Conservation (phyloP, 2,113 vertebrate species). For the Falco punctatus region DNA sequence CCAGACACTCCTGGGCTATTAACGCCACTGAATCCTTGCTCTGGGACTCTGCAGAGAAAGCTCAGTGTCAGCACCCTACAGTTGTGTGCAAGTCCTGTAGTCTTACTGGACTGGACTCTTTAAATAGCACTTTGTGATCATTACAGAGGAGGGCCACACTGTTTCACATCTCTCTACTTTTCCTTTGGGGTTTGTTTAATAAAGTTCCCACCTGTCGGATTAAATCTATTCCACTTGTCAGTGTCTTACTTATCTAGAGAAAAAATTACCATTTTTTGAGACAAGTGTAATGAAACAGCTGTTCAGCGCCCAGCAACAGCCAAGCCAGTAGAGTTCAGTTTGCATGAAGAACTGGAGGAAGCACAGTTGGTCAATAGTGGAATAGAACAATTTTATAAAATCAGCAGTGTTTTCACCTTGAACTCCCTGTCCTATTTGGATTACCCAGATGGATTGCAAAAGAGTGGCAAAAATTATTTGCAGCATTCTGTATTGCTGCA, state of each 20-base stretch:
- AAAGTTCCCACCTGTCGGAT: not conserved
- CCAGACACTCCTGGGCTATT: not conserved
- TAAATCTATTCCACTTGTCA: not conserved
- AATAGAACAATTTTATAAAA: not conserved
- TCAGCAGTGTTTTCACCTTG: not conserved
- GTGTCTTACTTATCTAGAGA: not conserved
- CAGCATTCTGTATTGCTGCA: not conserved
- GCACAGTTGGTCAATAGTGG: not conserved
- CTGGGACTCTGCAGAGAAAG: not conserved
- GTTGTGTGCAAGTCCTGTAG: not conserved
- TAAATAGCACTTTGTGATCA: not conserved
- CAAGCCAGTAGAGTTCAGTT: not conserved
- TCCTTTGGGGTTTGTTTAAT: not conserved
- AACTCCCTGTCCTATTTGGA: not conserved
- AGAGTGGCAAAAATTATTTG: not conserved
- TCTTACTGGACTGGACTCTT: not conserved
- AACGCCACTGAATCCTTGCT: not conserved
- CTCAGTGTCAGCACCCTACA: not conserved
- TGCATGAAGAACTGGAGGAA: not conserved
- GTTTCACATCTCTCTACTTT: not conserved
- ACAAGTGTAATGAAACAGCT: constrained; percentile 30
- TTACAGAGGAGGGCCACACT: not conserved
- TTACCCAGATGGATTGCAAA: not conserved
- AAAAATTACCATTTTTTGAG: not conserved
- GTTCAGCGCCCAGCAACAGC: not conserved